Base-by-base conservation (phyloP, 2,113 vertebrate genomes). In the Capreolus pygargus region DNA sequence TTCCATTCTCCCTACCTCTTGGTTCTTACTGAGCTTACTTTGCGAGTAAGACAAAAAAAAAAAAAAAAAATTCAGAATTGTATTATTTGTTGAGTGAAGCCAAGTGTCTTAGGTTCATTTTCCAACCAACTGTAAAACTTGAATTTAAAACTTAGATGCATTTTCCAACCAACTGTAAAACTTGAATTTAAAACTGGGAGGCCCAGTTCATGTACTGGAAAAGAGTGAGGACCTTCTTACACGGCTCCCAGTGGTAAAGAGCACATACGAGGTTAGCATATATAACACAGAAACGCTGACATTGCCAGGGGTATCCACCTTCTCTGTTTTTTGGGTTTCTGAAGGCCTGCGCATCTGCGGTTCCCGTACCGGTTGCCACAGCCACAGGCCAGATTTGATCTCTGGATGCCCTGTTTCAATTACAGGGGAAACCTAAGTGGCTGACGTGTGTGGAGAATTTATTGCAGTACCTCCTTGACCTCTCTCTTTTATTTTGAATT, bases 401-500 rank as follows among this genome's bases (percentile, higher is more conserved):
- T 83, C 30, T 88, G 64, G 54, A 61, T 19, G n/a, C 5, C n/a
- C 43, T 58, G 36, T 45, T 93, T 94, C 94, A 94, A 25, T 91
- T 91, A 93, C 11, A 86, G 84, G 94, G 81, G 88, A 96, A 97
- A 52, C 9, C 5, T 67, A 92, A 89, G 64, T 76, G 27, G 30
- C 79, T 93, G 82, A 43, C 33, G 33, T 54, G 27, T 36, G 54
- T 88, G 52, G 3, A 45, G 54, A 93, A 92, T 39, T 70, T 86
- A 95, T 16, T 74, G 28, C 58, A 86, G 7, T 82, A 16, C 88
- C 57, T 94, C 64, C 60, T 33, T 90, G 79, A 67, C 36, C 54
- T 87, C 70, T 17, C 5, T 90, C 30, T 94, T 94, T 84, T 47
- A 90, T 45, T 91, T 88, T 97, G 83, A 85, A 88, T 55, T 70